Base-by-base conservation (phyloP, 2,797 vertebrate genomes). In the Protonibea diacanthus region DNA sequence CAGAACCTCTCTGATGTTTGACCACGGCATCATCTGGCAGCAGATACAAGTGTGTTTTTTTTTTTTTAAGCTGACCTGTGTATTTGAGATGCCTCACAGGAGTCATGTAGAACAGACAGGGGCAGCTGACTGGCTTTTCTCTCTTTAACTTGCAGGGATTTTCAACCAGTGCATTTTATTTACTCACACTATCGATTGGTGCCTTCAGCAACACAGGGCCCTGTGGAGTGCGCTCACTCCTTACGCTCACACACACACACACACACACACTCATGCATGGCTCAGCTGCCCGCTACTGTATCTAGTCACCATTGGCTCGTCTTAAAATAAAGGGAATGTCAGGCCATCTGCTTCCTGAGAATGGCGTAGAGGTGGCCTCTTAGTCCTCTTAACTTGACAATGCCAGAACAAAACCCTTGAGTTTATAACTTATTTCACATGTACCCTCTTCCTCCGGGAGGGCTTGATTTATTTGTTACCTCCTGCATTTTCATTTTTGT, bases 151-250 rank as follows among this genome's bases (percentile, higher is more conserved):
- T 86, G 78, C 88, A 91, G 89, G 90, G n/a, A n/a, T n/a, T n/a
- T n/a, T n/a, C n/a, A n/a, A n/a, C n/a, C n/a, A n/a, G n/a, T 92
- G 89, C 89, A 83, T 94, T 93, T 95, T 94, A 94, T 95, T 94
- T 94, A 93, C 94, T 94, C 89, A 82, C 88, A 55, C 80, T 91
- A 93, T 95, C 68, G 93, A 95, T 95, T 66, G 89, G 88, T 92
- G 90, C 94, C 91, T 92, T 92, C 87, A 93, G 93, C 94, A 86
- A 86, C 85, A 82, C 87, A 52, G 74, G 72, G 83, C 90, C 86
- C 86, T 49, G 77, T 88, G 86, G 89, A 89, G 85, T 86, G 77
- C 82, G 65, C 87, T 84, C 81, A 10, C 86, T 76, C 86, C 86
- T 55, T 79, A 55, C 67, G 47, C 81, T 69, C 80, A 8, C 78